Base-by-base conservation (phyloP, 2,797 vertebrate species). In the Coccyzus lansbergi region DNA sequence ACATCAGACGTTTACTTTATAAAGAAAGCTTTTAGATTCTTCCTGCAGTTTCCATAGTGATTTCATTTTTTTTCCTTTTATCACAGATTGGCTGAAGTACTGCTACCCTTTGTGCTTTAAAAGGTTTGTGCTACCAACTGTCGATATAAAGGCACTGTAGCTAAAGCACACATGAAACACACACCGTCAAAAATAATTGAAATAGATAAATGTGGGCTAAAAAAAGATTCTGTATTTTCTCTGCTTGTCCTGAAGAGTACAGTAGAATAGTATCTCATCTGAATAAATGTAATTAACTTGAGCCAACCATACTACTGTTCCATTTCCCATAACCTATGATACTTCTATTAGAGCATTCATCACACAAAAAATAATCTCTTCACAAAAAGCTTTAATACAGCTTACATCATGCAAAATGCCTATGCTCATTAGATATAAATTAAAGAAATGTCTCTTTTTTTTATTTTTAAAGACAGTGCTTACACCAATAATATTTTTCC, bases 1-100 rank as follows among this genome's bases (percentile, higher is more conserved):
- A 98, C 97, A 98, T 98, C 98, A 98, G 98, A 97, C 98, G 80
- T 97, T 98, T 98, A 98, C 97, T 98, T 98, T 98, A 96, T 97
- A 98, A 98, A 98, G 98, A 97, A 98, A 98, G 97, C 98, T 98
- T 97, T 98, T 98, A 98, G 97, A 98, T 98, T 98, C 98, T 98
- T 97, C 97, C 97, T 97, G 97, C 98, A 97, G 98, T 98, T 98
- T 98, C 98, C 98, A 98, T 98, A 98, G 98, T 97, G 98, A 98
- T 98, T 98, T 98, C 97, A 97, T 98, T 97, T 98, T 97, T 97
- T 95, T 91, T 95, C 91, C 97, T 98, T 98, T 98, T 98, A 98
- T 98, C 97, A 97, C 98, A 98, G 98, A 98, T 98, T 98, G 98
- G 98, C 97, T 98, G 97, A 97, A 97, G 98, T 97, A 95, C 97